Conservation (phyloP, 2,888 invertebrate genomes). For the Tetranychus truncatus region DNA sequence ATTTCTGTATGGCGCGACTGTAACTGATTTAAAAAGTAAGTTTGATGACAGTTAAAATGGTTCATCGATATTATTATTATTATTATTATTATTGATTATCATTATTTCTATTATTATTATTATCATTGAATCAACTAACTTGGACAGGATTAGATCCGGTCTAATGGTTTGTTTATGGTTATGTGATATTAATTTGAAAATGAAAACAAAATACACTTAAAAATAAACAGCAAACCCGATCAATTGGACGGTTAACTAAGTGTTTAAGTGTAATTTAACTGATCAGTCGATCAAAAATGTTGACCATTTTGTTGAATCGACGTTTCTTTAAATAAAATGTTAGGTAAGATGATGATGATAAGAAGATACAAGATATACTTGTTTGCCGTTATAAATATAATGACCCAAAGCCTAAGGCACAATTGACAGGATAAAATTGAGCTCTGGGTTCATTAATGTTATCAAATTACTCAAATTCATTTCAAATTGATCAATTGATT, state of each 20-base stretch:
- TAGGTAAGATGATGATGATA: not conserved
- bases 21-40: no score
- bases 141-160: not conserved
- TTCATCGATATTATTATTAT: no score
- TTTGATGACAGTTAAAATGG: no score
- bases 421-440: not conserved
- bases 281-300: not conserved
- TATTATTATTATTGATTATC: not conserved
- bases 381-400: not conserved
- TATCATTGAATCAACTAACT: not conserved
- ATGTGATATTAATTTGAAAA: not conserved
- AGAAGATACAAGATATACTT: not conserved
- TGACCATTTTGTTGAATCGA: not conserved
- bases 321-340: not conserved
- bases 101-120: not conserved
- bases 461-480: not conserved
- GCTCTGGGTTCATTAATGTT: not conserved
- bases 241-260: not conserved
- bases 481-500: not conserved
- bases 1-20: no score
- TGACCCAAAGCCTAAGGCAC: not conserved
- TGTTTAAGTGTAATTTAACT: not conserved
- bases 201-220: not conserved
- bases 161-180: not conserved
- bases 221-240: not conserved